Conservation (phyloP, 1,140 invertebrate genomes). For the Lepidurus packardi region DNA sequence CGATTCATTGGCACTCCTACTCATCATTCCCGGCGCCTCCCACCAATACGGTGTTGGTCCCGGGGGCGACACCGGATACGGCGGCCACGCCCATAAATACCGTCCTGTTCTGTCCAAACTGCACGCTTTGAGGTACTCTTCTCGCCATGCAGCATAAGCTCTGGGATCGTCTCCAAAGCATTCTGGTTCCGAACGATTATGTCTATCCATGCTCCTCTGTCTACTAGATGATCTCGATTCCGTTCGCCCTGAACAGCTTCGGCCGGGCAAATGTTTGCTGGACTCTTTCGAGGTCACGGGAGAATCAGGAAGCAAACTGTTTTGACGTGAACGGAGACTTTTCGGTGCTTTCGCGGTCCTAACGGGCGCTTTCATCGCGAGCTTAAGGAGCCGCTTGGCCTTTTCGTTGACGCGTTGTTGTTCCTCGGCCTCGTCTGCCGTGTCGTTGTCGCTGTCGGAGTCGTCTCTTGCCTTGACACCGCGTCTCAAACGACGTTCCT, state of each 20-base stretch:
- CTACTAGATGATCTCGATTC: neutral
- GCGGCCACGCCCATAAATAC: conserved; percentile 11
- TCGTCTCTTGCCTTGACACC: neutral
- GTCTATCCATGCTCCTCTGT: neutral
- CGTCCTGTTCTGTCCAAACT: neutral
- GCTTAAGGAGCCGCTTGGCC: too few species aligned
- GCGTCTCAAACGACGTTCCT: neutral
- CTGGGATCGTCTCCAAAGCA: neutral
- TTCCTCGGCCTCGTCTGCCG: neutral
- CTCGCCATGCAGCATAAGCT: neutral
- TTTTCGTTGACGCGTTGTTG: too few species aligned
- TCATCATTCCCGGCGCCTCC: neutral
- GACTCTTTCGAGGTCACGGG: neutral
- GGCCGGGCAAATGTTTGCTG: neutral
- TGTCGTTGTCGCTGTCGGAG: neutral
- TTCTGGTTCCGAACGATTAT: neutral
- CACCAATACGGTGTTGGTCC: neutral
- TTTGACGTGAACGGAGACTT: neutral
- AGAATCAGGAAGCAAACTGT: neutral
- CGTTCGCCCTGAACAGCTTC: neutral
- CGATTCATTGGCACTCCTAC: neutral
- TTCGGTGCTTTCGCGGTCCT: neutral
- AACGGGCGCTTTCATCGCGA: neutral
- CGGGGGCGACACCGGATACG: neutral
- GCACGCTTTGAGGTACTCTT: neutral